These are phyloP conservation scores for Enteromius argenteus DNA, from an alignment of 2,797 vertebrate genomes.

Conservation along the genomic window DNA sequence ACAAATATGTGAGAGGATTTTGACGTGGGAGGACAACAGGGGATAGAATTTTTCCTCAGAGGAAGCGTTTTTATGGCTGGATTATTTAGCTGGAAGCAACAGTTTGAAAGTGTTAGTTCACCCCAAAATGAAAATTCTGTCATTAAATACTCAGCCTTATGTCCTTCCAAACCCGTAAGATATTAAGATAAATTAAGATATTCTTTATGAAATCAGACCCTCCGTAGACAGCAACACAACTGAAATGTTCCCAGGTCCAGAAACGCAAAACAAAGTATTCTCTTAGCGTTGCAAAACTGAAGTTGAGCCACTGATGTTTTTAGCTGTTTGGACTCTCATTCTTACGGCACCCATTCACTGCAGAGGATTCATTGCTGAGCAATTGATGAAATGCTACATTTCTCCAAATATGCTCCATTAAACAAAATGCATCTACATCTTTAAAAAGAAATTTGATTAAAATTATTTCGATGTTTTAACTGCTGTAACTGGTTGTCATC, in stretches of 20 bases:
- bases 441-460: neutral
- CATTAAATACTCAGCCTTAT: no score
- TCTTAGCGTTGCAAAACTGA: no score
- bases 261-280: no score
- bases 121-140: no score
- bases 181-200: no score
- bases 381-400: neutral
- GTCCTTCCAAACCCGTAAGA: no score
- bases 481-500: neutral
- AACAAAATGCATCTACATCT: neutral
- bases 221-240: no score
- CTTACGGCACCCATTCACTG: neutral
- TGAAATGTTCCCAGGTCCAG: no score
- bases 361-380: neutral
- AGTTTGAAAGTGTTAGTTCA: neutral
- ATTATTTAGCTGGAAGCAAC: neutral
- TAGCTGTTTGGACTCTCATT: neutral
- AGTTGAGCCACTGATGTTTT: neutral
- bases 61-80: neutral
- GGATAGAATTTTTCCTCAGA: neutral
- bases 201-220: no score
- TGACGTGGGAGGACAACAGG: neutral
- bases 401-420: neutral
- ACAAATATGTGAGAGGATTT: neutral
- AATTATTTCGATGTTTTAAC: neutral